Evolutionary conservation across 2,797 vertebrate genomes (phyloP).

Genomic region (Nyctalus aviator): DNA sequence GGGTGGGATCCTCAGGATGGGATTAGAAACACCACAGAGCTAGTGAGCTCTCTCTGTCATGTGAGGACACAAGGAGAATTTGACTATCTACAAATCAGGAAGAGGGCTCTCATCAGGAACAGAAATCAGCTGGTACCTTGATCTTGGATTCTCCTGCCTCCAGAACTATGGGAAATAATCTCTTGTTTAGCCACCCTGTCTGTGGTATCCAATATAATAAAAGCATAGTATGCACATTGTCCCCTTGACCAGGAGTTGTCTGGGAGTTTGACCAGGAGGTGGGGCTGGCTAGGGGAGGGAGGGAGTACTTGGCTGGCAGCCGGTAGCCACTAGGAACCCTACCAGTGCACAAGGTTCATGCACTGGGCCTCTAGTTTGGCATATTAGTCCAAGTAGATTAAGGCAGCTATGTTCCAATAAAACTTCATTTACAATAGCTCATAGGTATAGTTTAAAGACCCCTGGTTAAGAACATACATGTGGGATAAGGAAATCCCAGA

Average conservation of each 20-base stretch:
- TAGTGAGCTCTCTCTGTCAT: not conserved
- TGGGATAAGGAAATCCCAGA: not conserved
- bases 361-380: not conserved
- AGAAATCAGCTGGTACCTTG: not conserved
- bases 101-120: not conserved
- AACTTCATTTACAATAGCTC: conserved; percentile 20
- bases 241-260: no score
- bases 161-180: not conserved
- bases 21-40: not conserved
- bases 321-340: no score
- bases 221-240: no score
- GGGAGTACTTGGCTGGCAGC: no score
- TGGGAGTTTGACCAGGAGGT: no score
- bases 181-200: not conserved
- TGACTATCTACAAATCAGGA: not conserved
- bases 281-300: no score
- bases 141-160: not conserved
- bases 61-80: not conserved
- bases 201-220: not conserved
- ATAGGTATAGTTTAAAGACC: not conserved
- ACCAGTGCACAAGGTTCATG: no score
- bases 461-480: not conserved
- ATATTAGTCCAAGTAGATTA: not conserved
- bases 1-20: not conserved
- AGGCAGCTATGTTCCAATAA: not conserved